phyloP scores from a whole-genome alignment of 2,113 vertebrate genomes.

The Nannospalax galili region DNA sequence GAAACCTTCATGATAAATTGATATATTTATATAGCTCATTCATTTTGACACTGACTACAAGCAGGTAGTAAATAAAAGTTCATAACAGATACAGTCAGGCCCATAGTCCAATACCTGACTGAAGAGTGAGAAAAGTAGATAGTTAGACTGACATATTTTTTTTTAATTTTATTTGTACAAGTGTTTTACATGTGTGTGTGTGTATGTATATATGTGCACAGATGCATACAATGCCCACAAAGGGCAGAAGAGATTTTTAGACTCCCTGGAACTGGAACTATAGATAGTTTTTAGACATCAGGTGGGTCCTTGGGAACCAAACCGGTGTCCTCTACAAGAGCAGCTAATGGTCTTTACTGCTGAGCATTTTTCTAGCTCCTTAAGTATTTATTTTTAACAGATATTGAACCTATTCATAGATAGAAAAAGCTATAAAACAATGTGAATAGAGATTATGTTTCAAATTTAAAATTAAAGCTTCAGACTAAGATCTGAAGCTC shows the following conservation, averaged over 20 bases:
- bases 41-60: not conserved
- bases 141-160: too few relatives aligned
- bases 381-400: conserved; percentile 60
- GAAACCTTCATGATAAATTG: conserved; percentile 10
- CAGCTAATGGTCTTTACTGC: too few relatives aligned
- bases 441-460: not conserved
- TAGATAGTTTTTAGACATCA: too few relatives aligned
- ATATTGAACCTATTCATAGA: conserved; percentile 25
- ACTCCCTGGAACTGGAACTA: too few relatives aligned
- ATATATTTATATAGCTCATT: conserved; percentile 7
- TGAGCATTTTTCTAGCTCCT: too few relatives aligned
- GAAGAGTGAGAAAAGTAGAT: not conserved
- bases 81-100: conserved; percentile 30
- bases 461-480: conserved; percentile 37
- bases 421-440: conserved; percentile 23
- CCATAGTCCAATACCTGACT: not conserved
- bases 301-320: too few relatives aligned
- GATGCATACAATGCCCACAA: too few relatives aligned
- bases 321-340: too few relatives aligned
- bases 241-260: too few relatives aligned
- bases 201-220: too few relatives aligned
- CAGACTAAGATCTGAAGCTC: not conserved
- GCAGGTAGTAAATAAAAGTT: conserved; percentile 39
- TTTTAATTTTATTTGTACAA: too few relatives aligned
- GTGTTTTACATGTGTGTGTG: too few relatives aligned